Evolutionary conservation across 2,113 vertebrate species (phyloP).

Genomic region (Brachyhypopomus gauderio): DNA sequence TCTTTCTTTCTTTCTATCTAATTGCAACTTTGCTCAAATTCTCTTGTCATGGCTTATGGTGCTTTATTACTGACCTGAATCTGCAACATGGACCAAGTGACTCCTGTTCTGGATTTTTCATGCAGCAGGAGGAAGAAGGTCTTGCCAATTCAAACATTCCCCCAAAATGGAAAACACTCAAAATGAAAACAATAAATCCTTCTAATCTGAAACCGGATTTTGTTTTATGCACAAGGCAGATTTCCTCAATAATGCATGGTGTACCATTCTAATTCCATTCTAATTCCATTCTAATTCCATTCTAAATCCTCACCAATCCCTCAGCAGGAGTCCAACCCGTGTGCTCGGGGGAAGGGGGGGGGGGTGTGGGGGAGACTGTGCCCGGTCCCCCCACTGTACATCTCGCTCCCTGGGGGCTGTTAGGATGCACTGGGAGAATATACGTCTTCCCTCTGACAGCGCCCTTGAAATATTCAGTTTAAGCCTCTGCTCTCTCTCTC

Average conservation of each 20-base stretch:
- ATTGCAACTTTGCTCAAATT: too few species aligned
- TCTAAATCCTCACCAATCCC: constrained; percentile 32
- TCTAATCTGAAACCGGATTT: constrained; percentile 24
- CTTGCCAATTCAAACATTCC: neutral
- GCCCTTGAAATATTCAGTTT: constrained; percentile 52
- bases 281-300: constrained; percentile 40
- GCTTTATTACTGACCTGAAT: constrained; percentile 1
- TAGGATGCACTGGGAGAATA: constrained; percentile 22
- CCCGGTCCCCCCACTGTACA: constrained; percentile 34
- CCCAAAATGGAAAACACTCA: neutral
- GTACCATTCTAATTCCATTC: constrained; percentile 23
- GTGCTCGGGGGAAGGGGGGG: too few species aligned
- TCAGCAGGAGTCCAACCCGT: constrained; percentile 33
- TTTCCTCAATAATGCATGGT: constrained; percentile 11
- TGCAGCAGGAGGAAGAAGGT: neutral
- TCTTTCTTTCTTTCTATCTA: too few species aligned
- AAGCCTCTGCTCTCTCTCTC: neutral
- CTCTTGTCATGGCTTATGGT: neutral
- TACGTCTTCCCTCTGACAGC: constrained; percentile 27
- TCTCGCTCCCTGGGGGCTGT: constrained; percentile 28
- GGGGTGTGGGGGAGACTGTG: too few species aligned
- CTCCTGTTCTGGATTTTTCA: neutral
- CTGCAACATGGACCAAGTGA: neutral
- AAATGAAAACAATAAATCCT: neutral
- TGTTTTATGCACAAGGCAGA: neutral